Base-by-base conservation (phyloP, 2,113 vertebrate genomes). In the Epinephelus lanceolatus region DNA sequence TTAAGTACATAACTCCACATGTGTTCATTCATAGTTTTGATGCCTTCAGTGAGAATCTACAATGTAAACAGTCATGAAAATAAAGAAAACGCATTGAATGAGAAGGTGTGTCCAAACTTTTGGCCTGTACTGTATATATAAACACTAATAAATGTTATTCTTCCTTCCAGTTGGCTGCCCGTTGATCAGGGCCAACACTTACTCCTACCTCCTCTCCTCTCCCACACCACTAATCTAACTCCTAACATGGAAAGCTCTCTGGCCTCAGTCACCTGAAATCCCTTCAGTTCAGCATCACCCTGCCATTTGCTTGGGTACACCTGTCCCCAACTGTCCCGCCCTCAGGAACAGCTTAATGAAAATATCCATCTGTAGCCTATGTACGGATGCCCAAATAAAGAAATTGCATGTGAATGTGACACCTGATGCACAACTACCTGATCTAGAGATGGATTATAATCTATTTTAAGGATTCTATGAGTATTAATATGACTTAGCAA, bases 181-280 rank as follows among this genome's bases (percentile, higher is more conserved):
- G 60, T n/a, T 60, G 23, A 72, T 63, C 59, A 42, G 49, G 23
- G 67, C 53, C 53, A 66, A 77, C 49, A 27, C 81, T 66, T 45
- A 52, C 60, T 81, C 63, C 37, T 17, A 18, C 25, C 57, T 81
- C 62, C 23, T 71, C 55, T 78, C 63, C 72, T 78, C 59, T 19
- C 47, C 67, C 83, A 71, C 67, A 63, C 70, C 63, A 40, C 83
- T 92, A 86, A 90, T 90, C 91, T 81, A 84, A 81, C 69, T 76
- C 73, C 53, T 71, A 53, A 85, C 86, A 83, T 55, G 66, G 74
- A 86, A 86, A 83, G 79, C 81, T 83, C 81, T 78, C 51, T 80
- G 78, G 57, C 84, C 77, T 85, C 47, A 10, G 75, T 82, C 81
- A 86, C 82, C 82, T 71, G n/a, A 85, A 92, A 89, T 92, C 83